phyloP scores from a whole-genome alignment of 2,888 invertebrate genomes.

The Hirtodrosophila alboralis region DNA sequence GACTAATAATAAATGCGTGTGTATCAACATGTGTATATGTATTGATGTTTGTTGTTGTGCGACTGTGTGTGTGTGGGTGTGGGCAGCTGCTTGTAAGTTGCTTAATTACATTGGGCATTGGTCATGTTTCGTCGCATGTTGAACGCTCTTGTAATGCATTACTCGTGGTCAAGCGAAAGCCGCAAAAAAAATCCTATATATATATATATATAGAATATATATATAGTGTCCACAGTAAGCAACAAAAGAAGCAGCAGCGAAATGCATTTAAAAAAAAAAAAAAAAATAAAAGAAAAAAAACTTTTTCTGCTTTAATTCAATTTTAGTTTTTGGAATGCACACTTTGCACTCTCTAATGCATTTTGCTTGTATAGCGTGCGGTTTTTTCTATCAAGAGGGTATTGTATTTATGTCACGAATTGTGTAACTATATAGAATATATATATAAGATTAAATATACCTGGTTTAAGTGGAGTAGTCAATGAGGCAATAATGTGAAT shows the following conservation, averaged over 20 bases:
- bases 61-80: constrained; percentile 16
- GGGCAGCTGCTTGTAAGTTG: constrained; percentile 63
- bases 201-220: neutral
- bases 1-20: constrained; percentile 59
- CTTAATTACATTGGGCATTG: constrained; percentile 71
- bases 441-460: no score
- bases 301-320: constrained; percentile 72
- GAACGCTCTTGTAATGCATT: constrained; percentile 70
- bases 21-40: constrained; percentile 10
- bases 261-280: constrained; percentile 26
- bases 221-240: constrained; percentile 1
- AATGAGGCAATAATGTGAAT: no score
- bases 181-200: constrained; percentile 19
- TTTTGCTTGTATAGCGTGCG: constrained; percentile 56
- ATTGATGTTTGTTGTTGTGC: constrained; percentile 16
- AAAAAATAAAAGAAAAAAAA: no score
- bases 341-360: constrained; percentile 60
- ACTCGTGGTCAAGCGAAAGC: constrained; percentile 61
- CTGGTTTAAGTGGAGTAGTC: no score
- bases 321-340: constrained; percentile 59
- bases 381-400: neutral
- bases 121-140: constrained; percentile 46
- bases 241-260: constrained; percentile 7
- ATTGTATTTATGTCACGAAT: neutral
- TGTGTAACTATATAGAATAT: no score